Evolutionary conservation across 2,113 vertebrate species (phyloP), one percentile per base, ranked within the genome.

Genomic region (Hippocampus abdominalis): DNA sequence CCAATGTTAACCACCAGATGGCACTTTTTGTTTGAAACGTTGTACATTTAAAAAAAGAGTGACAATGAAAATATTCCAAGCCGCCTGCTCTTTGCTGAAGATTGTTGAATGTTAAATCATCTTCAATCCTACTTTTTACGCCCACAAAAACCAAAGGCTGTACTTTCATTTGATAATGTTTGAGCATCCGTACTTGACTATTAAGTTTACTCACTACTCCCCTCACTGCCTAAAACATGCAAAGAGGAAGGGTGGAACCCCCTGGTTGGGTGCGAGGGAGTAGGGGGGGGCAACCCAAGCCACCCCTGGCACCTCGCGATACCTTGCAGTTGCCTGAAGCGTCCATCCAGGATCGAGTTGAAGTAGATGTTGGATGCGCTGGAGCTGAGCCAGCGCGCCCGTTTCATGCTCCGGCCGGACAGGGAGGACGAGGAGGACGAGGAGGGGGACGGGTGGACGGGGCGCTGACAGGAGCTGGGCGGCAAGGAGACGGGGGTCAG

Each of bases 271-370:
- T 27, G 29, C 27, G 9, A 5, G 54, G 8, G 49, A 1, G 20
- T 9, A 21, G 6, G 2, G 2, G 32, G n/a, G 32, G 36, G 39
- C 27, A 10, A 29, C 59, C 60, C 60, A 36, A 13, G 18, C 36
- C n/a, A 12, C 57, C 40, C 21, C 16, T 67, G 9, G 66, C 56
- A 51, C 46, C 60, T 27, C n/a, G 9, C 21, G 69, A 75, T 94
- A 94, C 93, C 93, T 94, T 94, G 93, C 84, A 94, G 70, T 81
- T 93, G 92, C 72, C 92, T 86, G 81, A 94, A 93, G 79, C 93
- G 90, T 51, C 93, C 92, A 8, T 94, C 93, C 78, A 92, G 86
- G 82, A 92, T 85, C 75, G 92, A 90, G 88, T 91, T 92, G 81
- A 92, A 92, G 66, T 77, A 91, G 74, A 92, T 91, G 85, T 93